Conservation (phyloP, 1,140 invertebrate genomes). For the Drosophila ironensis region DNA sequence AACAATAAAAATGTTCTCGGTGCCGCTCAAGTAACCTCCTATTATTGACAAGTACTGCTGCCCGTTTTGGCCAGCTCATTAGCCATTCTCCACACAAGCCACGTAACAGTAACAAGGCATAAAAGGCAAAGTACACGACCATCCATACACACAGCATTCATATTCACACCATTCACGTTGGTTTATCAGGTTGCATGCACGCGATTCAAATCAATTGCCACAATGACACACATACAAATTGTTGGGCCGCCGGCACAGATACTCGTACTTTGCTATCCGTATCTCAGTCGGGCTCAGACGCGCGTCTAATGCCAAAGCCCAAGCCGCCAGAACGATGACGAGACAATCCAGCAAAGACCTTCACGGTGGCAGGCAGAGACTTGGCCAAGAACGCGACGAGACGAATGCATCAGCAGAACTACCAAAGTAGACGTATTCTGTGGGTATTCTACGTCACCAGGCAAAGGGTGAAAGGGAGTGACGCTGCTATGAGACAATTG, state of each 20-base stretch:
- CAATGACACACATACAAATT: constrained; percentile 66
- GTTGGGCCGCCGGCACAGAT: constrained; percentile 11
- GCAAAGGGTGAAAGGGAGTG: neutral
- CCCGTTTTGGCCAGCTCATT: constrained; percentile 30
- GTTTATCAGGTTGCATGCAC: constrained; percentile 61
- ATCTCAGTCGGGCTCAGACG: constrained; percentile 23
- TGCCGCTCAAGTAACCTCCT: constrained; percentile 2
- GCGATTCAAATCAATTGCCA: constrained; percentile 73
- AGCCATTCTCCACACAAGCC: constrained; percentile 35
- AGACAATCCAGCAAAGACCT: constrained; percentile 59
- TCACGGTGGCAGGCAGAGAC: constrained; percentile 53
- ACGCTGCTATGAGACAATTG: constrained; percentile 23
- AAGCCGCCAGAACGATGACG: constrained; percentile 28
- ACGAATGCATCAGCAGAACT: neutral
- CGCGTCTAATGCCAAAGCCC: constrained; percentile 32
- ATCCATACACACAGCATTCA: constrained; percentile 4
- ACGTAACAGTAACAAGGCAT: constrained; percentile 44
- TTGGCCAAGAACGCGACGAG: constrained; percentile 24
- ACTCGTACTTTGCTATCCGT: constrained; percentile 7
- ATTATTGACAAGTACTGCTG: constrained; percentile 18
- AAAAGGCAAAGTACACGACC: constrained; percentile 24
- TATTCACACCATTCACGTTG: constrained; percentile 52
- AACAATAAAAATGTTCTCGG: neutral
- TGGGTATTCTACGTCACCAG: constrained; percentile 27
- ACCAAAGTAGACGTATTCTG: constrained; percentile 5